Evolutionary conservation across 2,797 vertebrate species (phyloP).

Genomic region (Rhynchotus rufescens): DNA sequence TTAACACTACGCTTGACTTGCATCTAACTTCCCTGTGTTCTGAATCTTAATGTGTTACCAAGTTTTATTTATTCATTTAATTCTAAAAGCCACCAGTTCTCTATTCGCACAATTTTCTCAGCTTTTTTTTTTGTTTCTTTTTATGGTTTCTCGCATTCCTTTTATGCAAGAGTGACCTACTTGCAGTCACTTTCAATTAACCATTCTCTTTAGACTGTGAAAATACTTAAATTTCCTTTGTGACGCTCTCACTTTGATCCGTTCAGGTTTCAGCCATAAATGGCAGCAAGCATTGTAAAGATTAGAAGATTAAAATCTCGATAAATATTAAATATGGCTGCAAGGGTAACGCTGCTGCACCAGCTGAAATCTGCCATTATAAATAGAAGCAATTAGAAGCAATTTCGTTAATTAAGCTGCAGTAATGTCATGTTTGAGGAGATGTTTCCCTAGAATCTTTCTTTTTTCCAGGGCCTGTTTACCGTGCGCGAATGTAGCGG

Average conservation of each 20-base stretch:
- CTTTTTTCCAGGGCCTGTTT: background rate
- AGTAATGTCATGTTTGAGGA: background rate
- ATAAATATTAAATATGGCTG: background rate
- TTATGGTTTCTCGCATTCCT: conserved; percentile 46
- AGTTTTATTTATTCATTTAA: conserved; percentile 46
- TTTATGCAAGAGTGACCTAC: conserved; percentile 58
- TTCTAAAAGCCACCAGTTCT: conserved; percentile 21
- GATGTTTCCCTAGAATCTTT: background rate
- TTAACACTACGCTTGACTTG: conserved; percentile 4
- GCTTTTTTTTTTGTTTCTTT: conserved; percentile 55
- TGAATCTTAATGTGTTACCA: conserved; percentile 26
- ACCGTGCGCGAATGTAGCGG: background rate
- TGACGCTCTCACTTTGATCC: conserved; percentile 31
- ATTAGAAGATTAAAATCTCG: background rate
- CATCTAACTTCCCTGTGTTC: conserved; percentile 6
- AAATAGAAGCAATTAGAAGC: background rate
- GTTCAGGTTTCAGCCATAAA: background rate
- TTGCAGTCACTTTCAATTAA: conserved; percentile 54
- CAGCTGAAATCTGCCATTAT: background rate
- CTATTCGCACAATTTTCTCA: conserved; percentile 43
- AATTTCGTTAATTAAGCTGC: background rate
- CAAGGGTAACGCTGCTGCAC: background rate
- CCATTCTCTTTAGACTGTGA: conserved; percentile 50
- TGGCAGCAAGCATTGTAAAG: background rate
- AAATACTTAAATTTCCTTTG: conserved; percentile 28